Evolutionary conservation across 1,140 invertebrate genomes (phyloP).

Genomic region (Manduca sexta): DNA sequence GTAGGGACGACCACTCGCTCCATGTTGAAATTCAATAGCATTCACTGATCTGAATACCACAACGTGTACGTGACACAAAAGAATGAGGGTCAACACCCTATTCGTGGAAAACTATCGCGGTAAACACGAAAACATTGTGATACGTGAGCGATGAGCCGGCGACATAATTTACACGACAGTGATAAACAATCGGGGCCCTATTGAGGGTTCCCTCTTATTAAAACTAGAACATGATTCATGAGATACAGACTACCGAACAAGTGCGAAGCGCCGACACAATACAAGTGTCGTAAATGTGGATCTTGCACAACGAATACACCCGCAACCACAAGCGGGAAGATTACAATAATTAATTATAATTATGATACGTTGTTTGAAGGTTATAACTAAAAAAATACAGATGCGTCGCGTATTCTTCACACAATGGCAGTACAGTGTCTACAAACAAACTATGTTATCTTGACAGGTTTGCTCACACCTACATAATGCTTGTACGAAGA

Average conservation of each 20-base stretch:
- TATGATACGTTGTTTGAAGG: no score
- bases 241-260: no score
- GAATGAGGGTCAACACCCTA: slow-evolving; percentile 1
- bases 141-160: slow-evolving; percentile 19
- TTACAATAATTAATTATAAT: no score
- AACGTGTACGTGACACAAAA: neutral
- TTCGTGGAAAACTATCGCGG: slow-evolving; percentile 21
- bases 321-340: no score
- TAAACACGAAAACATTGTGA: slow-evolving; percentile 12
- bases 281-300: no score
- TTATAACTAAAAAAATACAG: slow-evolving; percentile 23
- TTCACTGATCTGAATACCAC: neutral
- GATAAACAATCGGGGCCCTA: no score
- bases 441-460: slow-evolving; percentile 56
- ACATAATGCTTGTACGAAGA: slow-evolving; percentile 22
- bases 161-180: no score
- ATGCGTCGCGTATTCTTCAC: slow-evolving; percentile 19
- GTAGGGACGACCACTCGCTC: slow-evolving; percentile 16
- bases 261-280: no score
- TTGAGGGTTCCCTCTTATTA: no score
- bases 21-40: slow-evolving; percentile 2
- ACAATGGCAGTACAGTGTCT: slow-evolving; percentile 30
- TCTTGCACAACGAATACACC: no score
- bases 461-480: slow-evolving; percentile 55
- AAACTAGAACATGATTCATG: no score